Conservation (phyloP, 2,797 vertebrate species). For the Dallia pectoralis region DNA sequence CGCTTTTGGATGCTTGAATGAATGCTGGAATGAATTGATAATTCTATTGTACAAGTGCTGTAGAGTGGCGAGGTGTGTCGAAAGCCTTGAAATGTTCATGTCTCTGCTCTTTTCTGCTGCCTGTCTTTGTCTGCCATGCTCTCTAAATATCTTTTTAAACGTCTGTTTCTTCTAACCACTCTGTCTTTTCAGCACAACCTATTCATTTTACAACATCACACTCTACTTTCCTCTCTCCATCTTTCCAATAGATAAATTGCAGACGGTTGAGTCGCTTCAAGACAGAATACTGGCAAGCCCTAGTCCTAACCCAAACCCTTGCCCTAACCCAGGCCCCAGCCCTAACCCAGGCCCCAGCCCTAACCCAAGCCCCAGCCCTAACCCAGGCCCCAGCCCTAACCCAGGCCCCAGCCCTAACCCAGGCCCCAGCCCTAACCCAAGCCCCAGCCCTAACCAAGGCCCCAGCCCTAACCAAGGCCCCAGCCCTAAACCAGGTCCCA, state of each 20-base stretch:
- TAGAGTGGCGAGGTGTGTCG: not conserved
- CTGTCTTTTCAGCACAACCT: not conserved
- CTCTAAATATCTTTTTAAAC: slow-evolving; percentile 6
- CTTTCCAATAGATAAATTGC: slow-evolving; percentile 33
- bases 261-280: slow-evolving; percentile 41
- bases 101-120: not conserved
- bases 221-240: not conserved
- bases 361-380: too few relatives aligned
- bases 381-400: too few relatives aligned
- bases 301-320: too few relatives aligned
- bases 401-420: too few relatives aligned
- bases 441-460: too few relatives aligned
- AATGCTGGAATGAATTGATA: not conserved
- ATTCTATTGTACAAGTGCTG: not conserved
- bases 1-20: not conserved
- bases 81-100: not conserved
- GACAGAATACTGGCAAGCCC: slow-evolving; percentile 40
- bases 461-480: too few relatives aligned
- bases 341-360: too few relatives aligned
- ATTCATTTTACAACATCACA: slow-evolving; percentile 9
- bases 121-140: not conserved
- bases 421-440: not conserved
- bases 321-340: too few relatives aligned
- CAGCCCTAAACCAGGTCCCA: too few relatives aligned
- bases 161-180: slow-evolving; percentile 7